Evolutionary conservation across 1,140 invertebrate genomes (phyloP), one percentile per base, ranked within the genome.

Genomic region (Cecropterus lyciades): DNA sequence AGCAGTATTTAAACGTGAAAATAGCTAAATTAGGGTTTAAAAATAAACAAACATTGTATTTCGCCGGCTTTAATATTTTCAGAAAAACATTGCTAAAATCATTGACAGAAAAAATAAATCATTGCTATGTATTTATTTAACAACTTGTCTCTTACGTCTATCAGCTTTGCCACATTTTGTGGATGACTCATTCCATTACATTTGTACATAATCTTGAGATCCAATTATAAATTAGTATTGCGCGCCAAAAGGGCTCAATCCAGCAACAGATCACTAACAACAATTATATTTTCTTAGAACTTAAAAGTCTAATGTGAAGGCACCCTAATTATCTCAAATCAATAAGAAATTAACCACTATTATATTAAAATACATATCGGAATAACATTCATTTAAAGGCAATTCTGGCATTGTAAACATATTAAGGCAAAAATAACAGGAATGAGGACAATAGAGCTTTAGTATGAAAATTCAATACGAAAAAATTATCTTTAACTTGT

Each of bases 131-230:
- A 52, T 65, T 57, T 42, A 51, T 72, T 60, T 70, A 80, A 77
- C 78, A 74, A 37, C 10, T 37, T 10, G 65, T 76, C 64, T 62
- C 73, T 80, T 80, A 82, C 16, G 69, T 69, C 75, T 83, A 86
- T 71, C 45, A n/a, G n/a, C n/a, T n/a, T 72, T 79, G 75, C 79
- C 80, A 77, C 79, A 33, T n/a, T n/a, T 33, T 63, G 51, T 67
- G 59, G 64, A 73, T 69, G 67, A 46, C 69, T 48, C 62, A 48
- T 70, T 71, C 64, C 43, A 57, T 57, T 59, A 64, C 65, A 33
- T 79, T 85, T 84, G 79, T 85, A 84, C 79, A 82, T 69, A 33
- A 33, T 10, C 60, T 72, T 80, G 81, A 87, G 83, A 85, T 85
- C 82, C 69, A 77, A 80, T 75, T 70, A 45, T 48, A 66, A 69